Conservation (phyloP, 2,113 vertebrate genomes). For the Mungos mungo region DNA sequence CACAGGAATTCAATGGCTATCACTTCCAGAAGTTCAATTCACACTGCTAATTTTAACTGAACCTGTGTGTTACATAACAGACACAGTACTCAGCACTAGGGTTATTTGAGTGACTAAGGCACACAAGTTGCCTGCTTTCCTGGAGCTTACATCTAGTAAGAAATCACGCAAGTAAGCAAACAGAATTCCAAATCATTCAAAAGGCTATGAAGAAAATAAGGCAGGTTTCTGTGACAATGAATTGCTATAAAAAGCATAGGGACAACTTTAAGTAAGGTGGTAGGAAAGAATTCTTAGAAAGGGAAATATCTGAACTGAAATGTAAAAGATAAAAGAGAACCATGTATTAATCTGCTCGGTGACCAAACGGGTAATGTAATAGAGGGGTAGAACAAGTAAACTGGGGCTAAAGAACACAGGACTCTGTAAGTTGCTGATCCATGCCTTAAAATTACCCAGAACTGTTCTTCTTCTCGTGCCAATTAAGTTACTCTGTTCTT, state of each 20-base stretch:
- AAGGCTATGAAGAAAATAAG: background rate
- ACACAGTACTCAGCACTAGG: background rate
- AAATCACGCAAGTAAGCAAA: background rate
- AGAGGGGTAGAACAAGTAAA: background rate
- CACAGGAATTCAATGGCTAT: background rate
- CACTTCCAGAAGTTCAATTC: background rate
- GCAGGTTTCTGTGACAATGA: background rate
- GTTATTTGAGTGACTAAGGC: background rate
- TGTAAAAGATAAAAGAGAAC: background rate
- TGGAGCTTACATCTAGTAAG: background rate
- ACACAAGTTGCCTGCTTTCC: background rate
- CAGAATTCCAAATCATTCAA: background rate
- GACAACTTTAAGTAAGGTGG: background rate
- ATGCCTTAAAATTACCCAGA: background rate
- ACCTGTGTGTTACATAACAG: background rate
- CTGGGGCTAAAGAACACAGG: background rate
- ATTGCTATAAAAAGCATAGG: background rate
- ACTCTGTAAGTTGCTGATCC: background rate
- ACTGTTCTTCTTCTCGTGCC: background rate
- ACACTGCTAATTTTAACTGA: slow-evolving; percentile 22
- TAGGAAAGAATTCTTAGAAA: slow-evolving; percentile 1
- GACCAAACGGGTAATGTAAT: background rate
- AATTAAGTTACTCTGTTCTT: background rate
- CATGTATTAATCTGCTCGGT: background rate
- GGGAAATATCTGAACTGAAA: background rate